Evolutionary conservation across 2,113 vertebrate genomes (phyloP), one percentile per base, ranked within the genome.

Genomic region (Cettia cetti): DNA sequence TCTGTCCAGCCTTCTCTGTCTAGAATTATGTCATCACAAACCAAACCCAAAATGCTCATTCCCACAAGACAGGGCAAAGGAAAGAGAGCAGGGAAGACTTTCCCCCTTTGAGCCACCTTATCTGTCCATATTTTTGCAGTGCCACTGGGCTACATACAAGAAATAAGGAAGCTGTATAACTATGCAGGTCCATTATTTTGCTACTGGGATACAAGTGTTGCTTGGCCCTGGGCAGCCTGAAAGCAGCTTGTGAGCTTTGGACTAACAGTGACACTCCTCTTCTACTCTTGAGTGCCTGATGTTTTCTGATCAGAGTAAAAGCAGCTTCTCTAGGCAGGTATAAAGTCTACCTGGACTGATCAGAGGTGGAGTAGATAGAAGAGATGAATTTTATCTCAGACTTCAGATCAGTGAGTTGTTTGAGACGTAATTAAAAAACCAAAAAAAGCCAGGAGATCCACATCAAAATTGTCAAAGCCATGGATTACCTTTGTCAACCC

Each of bases 1-100:
- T 93, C 82, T 78, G 91, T 87, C 56, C 92, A 72, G 64, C 56
- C 45, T 85, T 59, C 49, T 77, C 57, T 31, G 35, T 83, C 79
- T 77, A 87, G 71, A 92, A 94, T 95, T 86, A 95, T 3, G 0
- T 95, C 92, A 94, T 92, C 49, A 59, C 71, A 90, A 93, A 53
- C 56, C 79, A 65, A 80, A 93, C 92, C 64, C 44, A 82, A 96
- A 92, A 78, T 21, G 63, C 23, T 92, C 69, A 59, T 89, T 96
- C 71, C 80, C 89, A 89, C 64, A 59, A 85, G 44, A 92, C 39
- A 59, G 42, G 26, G 87, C 70, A 86, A 91, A 85, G 47, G 27
- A 90, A 83, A 47, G 44, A 63, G 42, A 84, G 37, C 45, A 70
- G 59, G 30, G 61, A 77, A 60, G 66, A 50, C 28, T 49, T 63